Conservation (phyloP, 2,113 vertebrate species). For the Psammodynastes pulverulentus region DNA sequence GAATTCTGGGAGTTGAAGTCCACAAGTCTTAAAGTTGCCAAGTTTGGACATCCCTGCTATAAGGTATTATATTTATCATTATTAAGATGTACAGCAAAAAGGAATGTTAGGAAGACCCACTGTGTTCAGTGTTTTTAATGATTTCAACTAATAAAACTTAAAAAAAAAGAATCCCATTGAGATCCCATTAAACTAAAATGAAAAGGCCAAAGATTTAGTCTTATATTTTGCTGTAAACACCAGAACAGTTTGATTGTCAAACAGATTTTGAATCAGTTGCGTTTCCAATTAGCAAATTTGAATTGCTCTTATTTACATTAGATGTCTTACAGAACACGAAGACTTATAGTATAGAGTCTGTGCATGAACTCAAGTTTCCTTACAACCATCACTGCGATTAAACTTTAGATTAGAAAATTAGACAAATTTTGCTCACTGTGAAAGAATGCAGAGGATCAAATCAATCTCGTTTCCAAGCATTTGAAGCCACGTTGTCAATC, state of each 20-base stretch:
- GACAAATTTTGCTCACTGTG: background rate
- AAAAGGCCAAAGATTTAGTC: background rate
- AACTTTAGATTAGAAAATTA: background rate
- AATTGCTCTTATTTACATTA: background rate
- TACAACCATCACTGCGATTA: background rate
- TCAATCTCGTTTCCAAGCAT: background rate
- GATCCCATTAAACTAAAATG: background rate
- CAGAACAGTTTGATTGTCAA: background rate
- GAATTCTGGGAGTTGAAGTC: no score
- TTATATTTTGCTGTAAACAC: background rate
- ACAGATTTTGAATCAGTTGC: background rate
- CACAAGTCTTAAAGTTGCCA: no score
- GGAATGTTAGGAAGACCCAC: no score
- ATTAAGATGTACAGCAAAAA: no score
- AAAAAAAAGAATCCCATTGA: background rate
- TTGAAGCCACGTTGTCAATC: background rate
- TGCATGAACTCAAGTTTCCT: background rate
- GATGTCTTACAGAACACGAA: background rate
- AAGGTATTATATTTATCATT: no score
- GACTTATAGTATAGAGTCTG: background rate
- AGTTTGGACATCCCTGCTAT: no score
- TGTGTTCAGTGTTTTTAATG: no score
- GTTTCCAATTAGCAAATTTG: background rate
- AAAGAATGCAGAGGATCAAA: background rate
- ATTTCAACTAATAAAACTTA: no score